Evolutionary conservation across 2,888 invertebrate species (phyloP).

Genomic region (Germaria angustata): DNA sequence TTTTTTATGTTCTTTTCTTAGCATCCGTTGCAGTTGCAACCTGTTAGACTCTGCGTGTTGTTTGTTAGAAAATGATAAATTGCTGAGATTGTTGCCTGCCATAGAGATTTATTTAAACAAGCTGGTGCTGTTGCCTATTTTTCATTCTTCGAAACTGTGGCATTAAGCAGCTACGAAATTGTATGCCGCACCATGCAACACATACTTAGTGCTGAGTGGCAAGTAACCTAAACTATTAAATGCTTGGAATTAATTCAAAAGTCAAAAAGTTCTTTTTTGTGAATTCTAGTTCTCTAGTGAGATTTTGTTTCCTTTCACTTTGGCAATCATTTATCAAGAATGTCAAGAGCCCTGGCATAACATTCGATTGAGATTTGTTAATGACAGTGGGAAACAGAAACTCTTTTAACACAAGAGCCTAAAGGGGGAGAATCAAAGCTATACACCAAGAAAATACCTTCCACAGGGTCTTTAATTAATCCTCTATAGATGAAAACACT

Average conservation of each 20-base stretch:
- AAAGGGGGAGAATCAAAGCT: background rate
- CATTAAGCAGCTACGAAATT: background rate
- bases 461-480: too few relatives aligned
- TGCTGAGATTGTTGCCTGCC: constrained; percentile 63
- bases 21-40: constrained; percentile 62
- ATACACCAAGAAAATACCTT: background rate
- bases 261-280: constrained; percentile 57
- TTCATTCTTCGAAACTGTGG: constrained; percentile 40
- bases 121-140: constrained; percentile 57
- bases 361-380: constrained; percentile 42
- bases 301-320: constrained; percentile 57
- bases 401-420: background rate
- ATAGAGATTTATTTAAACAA: constrained; percentile 67
- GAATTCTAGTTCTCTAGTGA: constrained; percentile 12
- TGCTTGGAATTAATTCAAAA: constrained; percentile 63
- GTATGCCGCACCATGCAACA: constrained; percentile 20
- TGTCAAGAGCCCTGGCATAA: constrained; percentile 48
- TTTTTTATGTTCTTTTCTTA: background rate
- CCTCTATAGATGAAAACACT: too few relatives aligned
- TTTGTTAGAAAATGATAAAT: constrained; percentile 65
- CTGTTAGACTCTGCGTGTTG: constrained; percentile 66
- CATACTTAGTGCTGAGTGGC: constrained; percentile 38
- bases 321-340: constrained; percentile 48
- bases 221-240: constrained; percentile 62
- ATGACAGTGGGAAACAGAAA: constrained; percentile 18